Conservation (phyloP, 2,888 invertebrate species). For the Cataglyphis albicans region DNA sequence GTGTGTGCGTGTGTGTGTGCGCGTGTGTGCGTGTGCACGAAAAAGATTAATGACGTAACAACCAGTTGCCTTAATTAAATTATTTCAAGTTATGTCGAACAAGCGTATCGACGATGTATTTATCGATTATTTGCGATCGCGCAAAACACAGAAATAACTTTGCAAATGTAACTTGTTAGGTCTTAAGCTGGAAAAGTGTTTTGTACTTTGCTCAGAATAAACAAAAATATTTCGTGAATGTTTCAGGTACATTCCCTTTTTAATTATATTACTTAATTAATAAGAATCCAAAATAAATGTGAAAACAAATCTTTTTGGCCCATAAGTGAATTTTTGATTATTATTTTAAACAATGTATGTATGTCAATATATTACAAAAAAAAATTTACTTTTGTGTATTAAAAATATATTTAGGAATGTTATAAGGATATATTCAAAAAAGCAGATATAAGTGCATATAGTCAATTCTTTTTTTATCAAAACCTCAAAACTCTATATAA, state of each 20-base stretch:
- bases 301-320: not conserved
- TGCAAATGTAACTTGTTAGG: constrained; percentile 67
- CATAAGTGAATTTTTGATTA: not conserved
- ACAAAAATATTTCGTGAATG: constrained; percentile 57
- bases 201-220: constrained; percentile 81
- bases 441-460: not conserved
- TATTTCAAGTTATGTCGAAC: constrained; percentile 71
- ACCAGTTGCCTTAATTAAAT: constrained; percentile 84
- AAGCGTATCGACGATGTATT: constrained; percentile 42
- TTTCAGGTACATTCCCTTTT: not conserved
- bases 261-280: not conserved
- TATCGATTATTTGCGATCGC: constrained; percentile 32
- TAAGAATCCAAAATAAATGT: not conserved
- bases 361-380: not conserved
- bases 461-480: not conserved
- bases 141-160: constrained; percentile 48
- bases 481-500: not conserved
- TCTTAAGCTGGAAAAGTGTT: constrained; percentile 75
- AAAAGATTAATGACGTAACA: constrained; percentile 72
- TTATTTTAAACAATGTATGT: not conserved
- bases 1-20: no score
- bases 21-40: constrained; percentile 25
- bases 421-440: not conserved
- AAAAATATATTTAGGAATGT: not conserved
- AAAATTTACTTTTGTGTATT: constrained; percentile 21